A percentile compares a stretch with the other conserved stretches of the same genome.
Conservation (phyloP, 2,113 vertebrate genomes). For the Natator depressus region DNA sequence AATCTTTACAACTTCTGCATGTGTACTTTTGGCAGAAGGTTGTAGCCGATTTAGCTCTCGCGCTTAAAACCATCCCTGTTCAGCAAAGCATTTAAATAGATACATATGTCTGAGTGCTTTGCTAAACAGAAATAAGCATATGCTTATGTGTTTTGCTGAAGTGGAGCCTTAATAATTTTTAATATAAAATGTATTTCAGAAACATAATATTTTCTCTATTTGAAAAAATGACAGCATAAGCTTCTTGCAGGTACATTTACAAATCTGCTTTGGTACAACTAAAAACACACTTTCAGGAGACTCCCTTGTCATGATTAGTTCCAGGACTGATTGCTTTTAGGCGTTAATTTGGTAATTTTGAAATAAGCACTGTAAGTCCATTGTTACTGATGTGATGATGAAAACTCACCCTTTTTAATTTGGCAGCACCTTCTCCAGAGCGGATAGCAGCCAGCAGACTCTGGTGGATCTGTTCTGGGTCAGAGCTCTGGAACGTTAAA, state of each 20-base stretch:
- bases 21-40: not conserved
- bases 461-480: slow-evolving; percentile 83
- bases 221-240: not conserved
- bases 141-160: not conserved
- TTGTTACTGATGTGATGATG: slow-evolving; percentile 41
- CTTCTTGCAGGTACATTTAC: not conserved
- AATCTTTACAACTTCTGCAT: not conserved
- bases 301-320: not conserved
- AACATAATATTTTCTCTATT: not conserved
- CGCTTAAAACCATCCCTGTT: not conserved
- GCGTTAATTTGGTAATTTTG: slow-evolving; percentile 40
- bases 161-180: not conserved
- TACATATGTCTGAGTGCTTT: not conserved
- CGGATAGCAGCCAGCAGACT: slow-evolving; percentile 84
- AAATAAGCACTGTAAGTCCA: slow-evolving; percentile 39
- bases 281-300: not conserved
- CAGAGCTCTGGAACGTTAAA: slow-evolving; percentile 71
- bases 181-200: not conserved
- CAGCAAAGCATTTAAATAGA: not conserved
- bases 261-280: not conserved
- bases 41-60: not conserved
- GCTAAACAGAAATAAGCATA: not conserved
- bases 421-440: slow-evolving; percentile 86
- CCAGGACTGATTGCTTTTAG: slow-evolving; percentile 31
- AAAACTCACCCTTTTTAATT: slow-evolving; percentile 82